Conservation (phyloP, 2,797 vertebrate genomes). For the Scolopax rusticola region DNA sequence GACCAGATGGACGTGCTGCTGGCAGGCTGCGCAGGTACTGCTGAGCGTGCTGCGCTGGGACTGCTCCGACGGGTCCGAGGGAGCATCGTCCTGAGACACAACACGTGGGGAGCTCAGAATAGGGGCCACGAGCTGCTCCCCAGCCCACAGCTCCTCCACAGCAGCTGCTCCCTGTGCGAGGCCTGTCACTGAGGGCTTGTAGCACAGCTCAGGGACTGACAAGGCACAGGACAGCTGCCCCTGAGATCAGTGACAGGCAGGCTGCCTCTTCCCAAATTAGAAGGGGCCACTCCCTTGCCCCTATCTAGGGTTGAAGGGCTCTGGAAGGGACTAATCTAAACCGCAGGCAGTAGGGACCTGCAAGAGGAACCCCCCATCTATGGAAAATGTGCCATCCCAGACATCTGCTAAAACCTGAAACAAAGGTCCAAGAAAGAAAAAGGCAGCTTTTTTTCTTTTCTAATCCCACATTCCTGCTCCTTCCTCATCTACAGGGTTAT, state of each 20-base stretch:
- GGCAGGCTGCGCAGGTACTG: conserved; percentile 89
- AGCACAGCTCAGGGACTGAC: not conserved
- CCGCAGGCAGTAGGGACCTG: not conserved
- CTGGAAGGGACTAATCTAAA: not conserved
- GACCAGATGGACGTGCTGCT: conserved; percentile 94
- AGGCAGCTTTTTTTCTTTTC: not conserved
- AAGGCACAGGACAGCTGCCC: not conserved
- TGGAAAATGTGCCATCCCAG: not conserved
- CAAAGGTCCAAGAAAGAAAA: not conserved
- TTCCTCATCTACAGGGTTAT: not conserved
- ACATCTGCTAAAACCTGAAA: not conserved
- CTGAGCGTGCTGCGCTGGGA: conserved; percentile 56
- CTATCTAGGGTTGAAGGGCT: not conserved
- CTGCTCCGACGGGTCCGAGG: not conserved
- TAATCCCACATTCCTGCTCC: not conserved
- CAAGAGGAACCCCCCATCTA: not conserved
- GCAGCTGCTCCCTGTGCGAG: not conserved
- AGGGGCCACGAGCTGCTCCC: not conserved
- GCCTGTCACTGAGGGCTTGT: accelerated
- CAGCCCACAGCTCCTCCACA: not conserved
- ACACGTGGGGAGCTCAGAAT: not conserved
- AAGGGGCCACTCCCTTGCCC: not conserved
- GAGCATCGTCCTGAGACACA: conserved; percentile 35
- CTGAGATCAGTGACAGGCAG: not conserved
- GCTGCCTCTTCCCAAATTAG: conserved; percentile 29